A percentile compares a stretch with the other conserved stretches of the same genome.
Evolutionary conservation across 2,113 vertebrate genomes (phyloP).

Genomic region (Shinisaurus crocodilurus): DNA sequence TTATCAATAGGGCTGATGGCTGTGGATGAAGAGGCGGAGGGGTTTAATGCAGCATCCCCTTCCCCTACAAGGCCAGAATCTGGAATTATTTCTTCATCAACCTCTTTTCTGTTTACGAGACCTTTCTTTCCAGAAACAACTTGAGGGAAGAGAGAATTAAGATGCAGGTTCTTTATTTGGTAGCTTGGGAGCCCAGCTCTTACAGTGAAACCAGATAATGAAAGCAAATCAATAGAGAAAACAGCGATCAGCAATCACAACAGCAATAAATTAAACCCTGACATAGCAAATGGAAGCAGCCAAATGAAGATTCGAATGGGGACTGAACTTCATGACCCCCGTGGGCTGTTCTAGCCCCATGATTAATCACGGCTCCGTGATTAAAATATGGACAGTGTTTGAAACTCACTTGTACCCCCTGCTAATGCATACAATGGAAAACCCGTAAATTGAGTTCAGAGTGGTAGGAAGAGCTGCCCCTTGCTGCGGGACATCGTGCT

Average conservation of each 20-base stretch:
- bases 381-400: neutral
- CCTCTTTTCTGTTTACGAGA: neutral
- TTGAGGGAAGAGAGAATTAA: neutral
- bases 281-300: slow-evolving; percentile 13
- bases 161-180: neutral
- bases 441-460: slow-evolving; percentile 14
- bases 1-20: neutral
- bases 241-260: neutral
- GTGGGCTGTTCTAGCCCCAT: neutral
- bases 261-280: slow-evolving; percentile 12
- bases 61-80: neutral
- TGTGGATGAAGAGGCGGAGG: neutral
- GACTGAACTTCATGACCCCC: slow-evolving; percentile 8
- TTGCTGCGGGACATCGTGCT: neutral
- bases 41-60: too few species aligned
- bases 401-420: neutral
- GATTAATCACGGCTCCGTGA: neutral
- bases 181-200: neutral
- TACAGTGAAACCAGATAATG: neutral
- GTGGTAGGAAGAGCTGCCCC: neutral
- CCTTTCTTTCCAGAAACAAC: neutral
- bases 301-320: neutral
- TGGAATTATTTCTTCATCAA: neutral
- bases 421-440: neutral
- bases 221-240: slow-evolving; percentile 9